Percentiles rank a stretch among this genome's conserved stretches.
These are phyloP conservation scores for Apostichopus japonicus DNA, from an alignment of 35 echinoderm and acorn worm species.

Conservation along the genomic window DNA sequence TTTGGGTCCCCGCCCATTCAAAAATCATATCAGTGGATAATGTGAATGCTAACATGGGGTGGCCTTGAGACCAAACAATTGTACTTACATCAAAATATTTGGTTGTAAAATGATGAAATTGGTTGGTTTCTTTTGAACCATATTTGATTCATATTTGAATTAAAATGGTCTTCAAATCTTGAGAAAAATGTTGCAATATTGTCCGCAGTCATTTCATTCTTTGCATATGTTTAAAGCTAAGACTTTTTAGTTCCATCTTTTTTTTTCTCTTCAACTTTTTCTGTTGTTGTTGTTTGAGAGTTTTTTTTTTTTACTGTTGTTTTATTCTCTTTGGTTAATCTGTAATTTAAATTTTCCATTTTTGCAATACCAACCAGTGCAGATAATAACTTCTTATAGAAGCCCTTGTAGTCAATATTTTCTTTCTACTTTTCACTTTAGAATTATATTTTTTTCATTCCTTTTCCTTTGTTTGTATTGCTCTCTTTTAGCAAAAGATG, in stretches of 20 bases:
- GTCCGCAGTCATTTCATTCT: not conserved
- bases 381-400: constrained; percentile 18
- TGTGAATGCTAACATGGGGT: too few relatives aligned
- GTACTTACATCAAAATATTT: too few relatives aligned
- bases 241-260: not conserved
- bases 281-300: too few relatives aligned
- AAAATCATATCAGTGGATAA: too few relatives aligned
- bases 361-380: constrained; percentile 8
- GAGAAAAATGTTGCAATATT: not conserved
- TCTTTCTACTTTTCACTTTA: constrained; percentile 4
- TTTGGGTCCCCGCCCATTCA: too few relatives aligned
- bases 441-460: too few relatives aligned
- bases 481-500: too few relatives aligned
- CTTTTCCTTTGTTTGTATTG: too few relatives aligned
- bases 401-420: not conserved
- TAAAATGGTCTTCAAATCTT: not conserved
- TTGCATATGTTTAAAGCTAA: not conserved
- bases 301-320: not conserved
- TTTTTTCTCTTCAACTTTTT: not conserved
- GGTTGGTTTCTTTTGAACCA: too few relatives aligned
- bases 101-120: too few relatives aligned
- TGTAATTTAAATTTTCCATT: not conserved
- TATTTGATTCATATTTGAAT: too few relatives aligned
- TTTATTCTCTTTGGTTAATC: not conserved
- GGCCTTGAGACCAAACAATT: too few relatives aligned